Conservation (phyloP, 2,113 vertebrate species). For the rabbit (Oryctolagus cuniculus) region mOryCun1.1 NC_091439.1:97268001-97268500, state of each 20-base stretch:
- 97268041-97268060: no score
- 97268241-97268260: background rate
- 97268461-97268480: background rate
- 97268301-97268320: background rate
- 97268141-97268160: no score
- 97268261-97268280: background rate
- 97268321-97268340: background rate
- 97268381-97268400: background rate
- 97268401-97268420: background rate
- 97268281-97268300: background rate
- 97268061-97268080: no score
- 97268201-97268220: no score
- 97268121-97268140: no score
- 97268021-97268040: no score
- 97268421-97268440: background rate
- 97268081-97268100: no score
- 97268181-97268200: no score
- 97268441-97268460: background rate
- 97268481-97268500: background rate
- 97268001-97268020: no score
- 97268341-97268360: background rate
- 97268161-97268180: no score
- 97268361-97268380: background rate
- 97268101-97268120: no score
- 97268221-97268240: no score